Conservation (phyloP, 2,888 invertebrate species). For the Tromatobia lineatoria region DNA sequence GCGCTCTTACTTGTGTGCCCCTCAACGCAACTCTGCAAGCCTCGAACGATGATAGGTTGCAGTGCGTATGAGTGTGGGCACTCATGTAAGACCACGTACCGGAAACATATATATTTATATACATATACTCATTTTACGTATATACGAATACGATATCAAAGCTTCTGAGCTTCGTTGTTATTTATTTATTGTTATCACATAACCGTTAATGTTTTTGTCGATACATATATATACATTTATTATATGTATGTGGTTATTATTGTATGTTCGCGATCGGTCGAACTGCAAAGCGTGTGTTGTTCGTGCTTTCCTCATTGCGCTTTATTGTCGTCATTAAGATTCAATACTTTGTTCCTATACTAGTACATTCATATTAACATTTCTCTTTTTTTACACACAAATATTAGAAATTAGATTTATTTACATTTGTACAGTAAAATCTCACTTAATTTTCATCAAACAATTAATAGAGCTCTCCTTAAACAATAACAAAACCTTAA, state of each 20-base stretch:
- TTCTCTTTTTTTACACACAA: conserved; percentile 3
- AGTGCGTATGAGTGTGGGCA: conserved; percentile 81
- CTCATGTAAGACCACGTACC: conserved; percentile 83
- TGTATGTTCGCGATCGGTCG: conserved; percentile 55
- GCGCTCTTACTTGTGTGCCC: conserved; percentile 85
- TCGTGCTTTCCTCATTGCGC: conserved; percentile 65
- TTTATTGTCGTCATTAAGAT: conserved; percentile 55
- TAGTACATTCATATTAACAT: neutral
- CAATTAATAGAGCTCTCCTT: too few species aligned
- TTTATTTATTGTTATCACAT: conserved; percentile 36
- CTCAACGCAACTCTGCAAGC: conserved; percentile 75
- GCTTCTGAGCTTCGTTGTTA: conserved; percentile 56
- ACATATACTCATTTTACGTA: conserved; percentile 13
- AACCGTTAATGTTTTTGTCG: conserved; percentile 51
- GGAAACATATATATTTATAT: conserved; percentile 68
- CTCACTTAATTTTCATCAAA: too few species aligned
- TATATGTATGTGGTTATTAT: conserved; percentile 50
- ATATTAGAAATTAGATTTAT: conserved; percentile 14
- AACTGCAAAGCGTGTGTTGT: conserved; percentile 60
- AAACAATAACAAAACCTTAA: too few species aligned
- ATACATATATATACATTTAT: conserved; percentile 37
- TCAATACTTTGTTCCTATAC: conserved; percentile 12
- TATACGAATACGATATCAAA: conserved; percentile 39
- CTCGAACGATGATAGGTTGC: conserved; percentile 65
- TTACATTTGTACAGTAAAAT: neutral